Base-by-base conservation (phyloP, 1,140 invertebrate genomes). In the Brachionus koreanus region DNA sequence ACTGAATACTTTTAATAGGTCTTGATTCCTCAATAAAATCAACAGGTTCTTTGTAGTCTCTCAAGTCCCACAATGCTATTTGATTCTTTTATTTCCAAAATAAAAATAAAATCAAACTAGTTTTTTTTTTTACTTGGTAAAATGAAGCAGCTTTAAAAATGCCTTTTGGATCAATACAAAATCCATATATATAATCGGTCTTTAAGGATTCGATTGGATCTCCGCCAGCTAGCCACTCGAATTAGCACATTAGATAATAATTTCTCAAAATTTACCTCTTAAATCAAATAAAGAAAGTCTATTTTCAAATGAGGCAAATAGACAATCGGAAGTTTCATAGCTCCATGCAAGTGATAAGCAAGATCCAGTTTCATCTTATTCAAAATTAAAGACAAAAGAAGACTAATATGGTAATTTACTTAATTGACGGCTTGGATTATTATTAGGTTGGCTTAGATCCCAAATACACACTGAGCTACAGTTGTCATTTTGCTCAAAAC, bases 1-100 rank as follows among this genome's bases (percentile, higher is more conserved):
- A 79, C 57, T 79, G 76, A 13, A 79, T 79, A 33, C 39, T 79
- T 79, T 79, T 79, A 23, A 79, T 79, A 7, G 52, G 76, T 10
- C 37, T 61, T 10, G 49, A 16, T 37, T 79, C 49, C 25, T 79
- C 76, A 35, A 79, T 79, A 37, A 79, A 79, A 42, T 43, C 76
- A 65, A 61, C 10, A 42, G 76, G 76, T 37, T 79, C 49, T 61
- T 61, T 79, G 10, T 25, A 37, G 37, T 72, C 67, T 3, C 76
- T 57, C 16, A 79, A 29, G 16, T 79, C 76, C 76, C 76, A 79
- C 7, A 79, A 23, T 25, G 76, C 76, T 29, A 79, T 57, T 79
- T 79, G 29, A 35, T 79, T 79, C 76, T 79, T 12, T 2, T 29
- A 29, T 29, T 29, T 29, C 29, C 29, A 29, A 29, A 29, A 43